Base-by-base conservation (phyloP, 2,113 vertebrate genomes). In the Aythya baeri region DNA sequence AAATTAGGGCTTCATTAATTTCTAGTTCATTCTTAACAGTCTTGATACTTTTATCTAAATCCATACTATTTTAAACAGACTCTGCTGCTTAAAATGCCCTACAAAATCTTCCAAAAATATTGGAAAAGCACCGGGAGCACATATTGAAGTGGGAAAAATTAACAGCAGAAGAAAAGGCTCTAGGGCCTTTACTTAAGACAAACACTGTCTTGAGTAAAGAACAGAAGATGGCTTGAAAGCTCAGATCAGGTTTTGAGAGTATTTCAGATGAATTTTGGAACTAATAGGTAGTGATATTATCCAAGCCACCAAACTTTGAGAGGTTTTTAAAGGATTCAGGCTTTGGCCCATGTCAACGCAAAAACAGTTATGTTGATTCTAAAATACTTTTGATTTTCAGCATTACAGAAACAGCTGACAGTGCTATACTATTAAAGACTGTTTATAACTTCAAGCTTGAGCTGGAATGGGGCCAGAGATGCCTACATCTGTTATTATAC, bases 261-360 rank as follows among this genome's bases (percentile, higher is more conserved):
- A 86, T 62, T 86, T 90, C 65, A 67, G 59, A 23, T 90, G 72
- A 95, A 72, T 89, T 85, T 62, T 89, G 32, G 27, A 94, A 80
- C 38, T 66, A 65, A 27, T 21, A 34, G 13, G 18, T 15, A 89
- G 23, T 13, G 13, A 41, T 77, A 70, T 13, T 85, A 86, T 38
- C n/a, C 72, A 88, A 94, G 68, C 27, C 54, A 96, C 36, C 36
- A 66, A 83, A 81, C 21, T 88, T 55, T 36, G 70, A 80, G 79
- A 73, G 7, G 43, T 25, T 80, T 92, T 76, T 75, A 79, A 85
- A 55, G 22, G 10, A 80, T 83, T 90, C 0, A 71, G 0, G 58
- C 43, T 90, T 88, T 85, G 78, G 43, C 58, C 25, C n/a, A 41
- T 38, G 57, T 72, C 25, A 61, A 15, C 17, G 38, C 62, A 80